Evolutionary conservation across 2,113 vertebrate species (phyloP).

Genomic region (Trogon surrucura): DNA sequence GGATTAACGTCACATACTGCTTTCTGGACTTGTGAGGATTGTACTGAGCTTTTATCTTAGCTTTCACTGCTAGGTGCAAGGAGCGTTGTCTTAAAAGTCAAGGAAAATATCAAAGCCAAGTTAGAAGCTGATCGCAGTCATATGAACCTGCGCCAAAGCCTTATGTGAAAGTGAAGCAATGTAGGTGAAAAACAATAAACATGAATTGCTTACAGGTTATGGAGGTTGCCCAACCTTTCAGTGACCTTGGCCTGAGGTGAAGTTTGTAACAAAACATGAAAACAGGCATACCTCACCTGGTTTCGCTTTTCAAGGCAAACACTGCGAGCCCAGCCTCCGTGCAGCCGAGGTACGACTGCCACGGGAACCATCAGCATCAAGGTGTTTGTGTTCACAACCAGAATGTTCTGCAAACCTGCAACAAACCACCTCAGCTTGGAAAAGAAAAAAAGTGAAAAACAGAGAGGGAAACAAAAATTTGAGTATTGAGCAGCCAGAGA

Average conservation of each 20-base stretch:
- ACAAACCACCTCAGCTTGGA: background rate
- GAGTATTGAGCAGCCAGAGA: background rate
- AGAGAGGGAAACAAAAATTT: background rate
- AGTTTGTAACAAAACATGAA: background rate
- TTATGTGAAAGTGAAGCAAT: background rate
- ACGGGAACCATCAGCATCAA: background rate
- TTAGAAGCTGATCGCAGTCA: background rate
- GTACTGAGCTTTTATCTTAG: background rate
- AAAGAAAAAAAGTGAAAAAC: background rate
- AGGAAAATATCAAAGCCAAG: background rate
- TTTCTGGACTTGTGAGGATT: background rate
- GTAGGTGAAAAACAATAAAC: background rate
- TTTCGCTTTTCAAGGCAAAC: constrained; percentile 29
- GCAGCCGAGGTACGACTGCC: background rate
- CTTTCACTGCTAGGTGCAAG: background rate
- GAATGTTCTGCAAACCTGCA: background rate
- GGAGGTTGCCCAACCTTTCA: background rate
- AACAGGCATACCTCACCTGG: background rate
- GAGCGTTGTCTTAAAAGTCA: background rate
- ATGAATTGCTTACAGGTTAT: background rate
- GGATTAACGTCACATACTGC: background rate
- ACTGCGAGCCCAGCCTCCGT: background rate
- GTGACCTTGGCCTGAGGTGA: background rate
- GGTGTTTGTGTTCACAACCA: background rate
- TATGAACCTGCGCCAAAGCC: background rate